These are phyloP conservation scores for Tuta absoluta DNA, from an alignment of 2,888 invertebrate genomes.

Conservation along the genomic window DNA sequence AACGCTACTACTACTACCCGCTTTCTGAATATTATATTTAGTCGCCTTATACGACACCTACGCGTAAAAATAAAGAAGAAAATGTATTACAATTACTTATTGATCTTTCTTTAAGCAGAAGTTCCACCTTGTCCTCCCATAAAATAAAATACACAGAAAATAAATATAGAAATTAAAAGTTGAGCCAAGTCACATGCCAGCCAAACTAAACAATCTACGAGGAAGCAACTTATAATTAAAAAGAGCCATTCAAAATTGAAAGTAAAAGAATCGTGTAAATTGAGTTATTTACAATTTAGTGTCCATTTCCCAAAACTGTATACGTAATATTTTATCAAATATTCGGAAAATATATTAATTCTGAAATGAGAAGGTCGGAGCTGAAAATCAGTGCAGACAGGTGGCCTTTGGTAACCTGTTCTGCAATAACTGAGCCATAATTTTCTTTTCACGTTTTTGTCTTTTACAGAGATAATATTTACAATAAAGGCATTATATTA, in stretches of 20 bases:
- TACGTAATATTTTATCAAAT: neutral
- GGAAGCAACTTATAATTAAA: conserved; percentile 26
- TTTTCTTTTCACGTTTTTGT: too few relatives aligned
- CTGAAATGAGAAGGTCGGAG: too few relatives aligned
- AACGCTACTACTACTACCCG: too few relatives aligned
- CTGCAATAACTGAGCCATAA: too few relatives aligned
- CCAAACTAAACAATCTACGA: conserved; percentile 35
- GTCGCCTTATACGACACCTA: neutral
- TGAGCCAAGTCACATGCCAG: conserved; percentile 44
- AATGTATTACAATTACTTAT: neutral
- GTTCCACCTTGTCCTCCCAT: conserved; percentile 48
- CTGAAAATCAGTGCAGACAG: too few relatives aligned
- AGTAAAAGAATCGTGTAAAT: neutral
- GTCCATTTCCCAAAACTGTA: neutral
- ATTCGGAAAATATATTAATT: too few relatives aligned
- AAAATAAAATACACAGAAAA: conserved; percentile 40
- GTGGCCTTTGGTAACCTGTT: too few relatives aligned
- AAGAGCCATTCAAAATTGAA: neutral
- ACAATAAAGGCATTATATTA: too few relatives aligned
- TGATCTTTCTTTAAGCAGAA: neutral
- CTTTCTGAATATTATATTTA: too few relatives aligned
- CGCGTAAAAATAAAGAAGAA: neutral
- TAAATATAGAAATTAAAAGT: conserved; percentile 36
- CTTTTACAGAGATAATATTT: too few relatives aligned
- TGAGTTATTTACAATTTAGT: neutral